A percentile compares a stretch with the other conserved stretches of the same genome.
Conservation (phyloP, 2,113 vertebrate genomes). For the Rousettus leschenaultii region DNA sequence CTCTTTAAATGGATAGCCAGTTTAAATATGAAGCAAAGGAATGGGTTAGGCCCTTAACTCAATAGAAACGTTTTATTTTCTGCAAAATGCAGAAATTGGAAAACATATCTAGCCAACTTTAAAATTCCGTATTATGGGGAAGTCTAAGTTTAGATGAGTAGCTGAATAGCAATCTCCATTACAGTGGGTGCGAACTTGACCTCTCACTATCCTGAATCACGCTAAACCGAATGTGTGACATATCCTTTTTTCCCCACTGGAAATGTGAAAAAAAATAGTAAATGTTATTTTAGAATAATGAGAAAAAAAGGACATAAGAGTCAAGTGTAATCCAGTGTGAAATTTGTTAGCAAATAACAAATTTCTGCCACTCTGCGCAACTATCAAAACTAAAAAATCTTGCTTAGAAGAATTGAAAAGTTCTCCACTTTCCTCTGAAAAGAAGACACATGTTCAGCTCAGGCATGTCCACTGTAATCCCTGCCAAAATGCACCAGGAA, state of each 20-base stretch:
- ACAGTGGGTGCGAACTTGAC: background rate
- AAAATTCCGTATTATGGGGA: background rate
- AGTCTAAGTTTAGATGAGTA: background rate
- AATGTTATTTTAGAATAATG: background rate
- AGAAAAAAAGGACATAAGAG: background rate
- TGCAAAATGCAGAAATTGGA: background rate
- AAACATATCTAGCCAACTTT: background rate
- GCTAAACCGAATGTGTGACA: background rate
- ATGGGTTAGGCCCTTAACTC: background rate
- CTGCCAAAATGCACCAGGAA: background rate
- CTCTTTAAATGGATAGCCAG: background rate
- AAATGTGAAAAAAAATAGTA: background rate
- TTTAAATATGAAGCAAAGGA: background rate
- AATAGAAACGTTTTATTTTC: background rate
- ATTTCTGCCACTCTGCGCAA: background rate
- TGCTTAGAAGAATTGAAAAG: background rate
- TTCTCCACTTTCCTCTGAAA: background rate
- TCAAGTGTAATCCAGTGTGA: background rate
- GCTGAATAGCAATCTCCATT: background rate
- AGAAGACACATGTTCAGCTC: background rate
- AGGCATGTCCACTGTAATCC: background rate
- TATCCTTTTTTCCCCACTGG: background rate
- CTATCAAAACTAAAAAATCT: background rate
- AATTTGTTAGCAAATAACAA: background rate
- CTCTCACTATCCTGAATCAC: background rate